Evolutionary conservation across 1,140 invertebrate genomes (phyloP).

Genomic region (Platyura marginata): DNA sequence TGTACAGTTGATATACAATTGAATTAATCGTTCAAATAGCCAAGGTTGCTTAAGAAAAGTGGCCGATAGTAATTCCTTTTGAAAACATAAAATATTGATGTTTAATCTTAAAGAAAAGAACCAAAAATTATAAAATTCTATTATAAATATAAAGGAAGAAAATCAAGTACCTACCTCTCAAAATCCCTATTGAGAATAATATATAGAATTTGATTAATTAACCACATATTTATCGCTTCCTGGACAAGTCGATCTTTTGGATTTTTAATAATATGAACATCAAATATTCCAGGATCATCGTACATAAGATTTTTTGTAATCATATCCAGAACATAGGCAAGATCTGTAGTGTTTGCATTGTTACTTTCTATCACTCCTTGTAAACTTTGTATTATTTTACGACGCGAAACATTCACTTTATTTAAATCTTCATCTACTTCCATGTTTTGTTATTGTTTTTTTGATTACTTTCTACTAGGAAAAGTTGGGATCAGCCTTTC

Average conservation of each 20-base stretch:
- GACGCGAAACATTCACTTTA: no score
- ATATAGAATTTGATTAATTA: conserved; percentile 1
- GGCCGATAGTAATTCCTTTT: neutral
- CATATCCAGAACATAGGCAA: neutral
- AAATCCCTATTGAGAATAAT: no score
- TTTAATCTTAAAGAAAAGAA: neutral
- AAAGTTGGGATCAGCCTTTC: no score
- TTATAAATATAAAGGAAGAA: no score
- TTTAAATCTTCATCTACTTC: no score
- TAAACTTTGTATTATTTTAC: no score
- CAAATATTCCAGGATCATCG: conserved; percentile 1
- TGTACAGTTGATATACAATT: neutral
- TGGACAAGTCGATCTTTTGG: neutral
- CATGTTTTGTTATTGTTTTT: no score
- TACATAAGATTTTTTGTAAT: neutral
- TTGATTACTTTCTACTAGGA: no score
- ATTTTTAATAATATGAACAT: neutral
- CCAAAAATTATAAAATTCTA: no score
- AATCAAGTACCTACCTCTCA: no score
- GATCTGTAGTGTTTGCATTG: no score
- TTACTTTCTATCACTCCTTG: no score
- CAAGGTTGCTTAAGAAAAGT: neutral
- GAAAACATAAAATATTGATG: neutral
- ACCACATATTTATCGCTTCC: neutral
- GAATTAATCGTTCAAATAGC: neutral